Conservation (phyloP, 2,113 vertebrate genomes). For the Crotophaga sulcirostris region DNA sequence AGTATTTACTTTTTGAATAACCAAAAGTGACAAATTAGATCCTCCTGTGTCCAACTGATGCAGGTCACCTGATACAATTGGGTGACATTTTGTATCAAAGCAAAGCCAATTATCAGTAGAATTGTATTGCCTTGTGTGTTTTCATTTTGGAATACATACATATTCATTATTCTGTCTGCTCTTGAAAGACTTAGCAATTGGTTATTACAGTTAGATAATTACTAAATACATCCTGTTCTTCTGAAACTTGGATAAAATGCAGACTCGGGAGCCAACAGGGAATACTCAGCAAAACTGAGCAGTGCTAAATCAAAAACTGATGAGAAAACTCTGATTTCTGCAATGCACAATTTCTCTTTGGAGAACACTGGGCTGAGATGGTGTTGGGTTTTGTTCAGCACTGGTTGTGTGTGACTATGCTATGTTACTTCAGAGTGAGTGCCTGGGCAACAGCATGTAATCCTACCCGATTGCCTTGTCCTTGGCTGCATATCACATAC, state of each 20-base stretch:
- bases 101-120: slow-evolving; percentile 11
- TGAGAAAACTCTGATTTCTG: neutral
- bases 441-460: neutral
- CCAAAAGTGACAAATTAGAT: neutral
- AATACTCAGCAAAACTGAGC: neutral
- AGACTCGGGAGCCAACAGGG: neutral
- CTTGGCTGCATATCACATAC: neutral
- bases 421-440: neutral
- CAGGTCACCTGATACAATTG: neutral
- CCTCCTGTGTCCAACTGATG: neutral
- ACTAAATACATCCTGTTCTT: slow-evolving; percentile 22
- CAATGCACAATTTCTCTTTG: neutral
- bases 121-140: neutral
- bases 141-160: slow-evolving; percentile 7
- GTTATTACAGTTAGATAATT: slow-evolving; percentile 22
- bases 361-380: neutral
- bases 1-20: neutral
- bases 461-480: neutral
- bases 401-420: neutral
- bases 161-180: slow-evolving; percentile 47
- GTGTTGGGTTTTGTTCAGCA: neutral
- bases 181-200: slow-evolving; percentile 4
- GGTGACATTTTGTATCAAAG: slow-evolving; percentile 4
- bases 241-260: neutral
- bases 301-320: neutral